phyloP scores from a whole-genome alignment of 2,797 vertebrate species.

The Selene dorsalis region DNA sequence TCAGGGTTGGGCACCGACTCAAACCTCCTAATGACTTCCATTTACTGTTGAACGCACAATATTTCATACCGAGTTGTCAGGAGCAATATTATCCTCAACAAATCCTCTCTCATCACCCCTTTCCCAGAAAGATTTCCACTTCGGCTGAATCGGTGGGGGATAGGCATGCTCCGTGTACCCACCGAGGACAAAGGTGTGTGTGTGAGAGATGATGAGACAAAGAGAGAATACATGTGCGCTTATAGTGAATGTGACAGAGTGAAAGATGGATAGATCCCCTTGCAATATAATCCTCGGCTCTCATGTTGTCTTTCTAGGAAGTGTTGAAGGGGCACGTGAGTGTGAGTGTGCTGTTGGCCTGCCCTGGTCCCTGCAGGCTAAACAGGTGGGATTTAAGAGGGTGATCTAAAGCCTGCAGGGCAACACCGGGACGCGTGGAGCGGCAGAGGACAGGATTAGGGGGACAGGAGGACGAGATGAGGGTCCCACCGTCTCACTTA shows the following conservation, averaged over 20 bases:
- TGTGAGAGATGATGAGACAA: conserved; percentile 21
- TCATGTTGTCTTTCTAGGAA: conserved; percentile 77
- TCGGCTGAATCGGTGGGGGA: conserved; percentile 47
- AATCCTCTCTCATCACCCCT: conserved; percentile 61
- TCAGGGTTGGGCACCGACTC: conserved; percentile 31
- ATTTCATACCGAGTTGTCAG: conserved; percentile 39
- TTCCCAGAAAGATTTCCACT: conserved; percentile 77
- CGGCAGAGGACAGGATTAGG: conserved; percentile 58
- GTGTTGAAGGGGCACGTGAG: conserved; percentile 40
- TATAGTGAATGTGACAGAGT: conserved; percentile 37
- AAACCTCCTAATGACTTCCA: conserved; percentile 55
- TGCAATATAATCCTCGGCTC: conserved; percentile 68
- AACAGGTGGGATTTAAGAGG: conserved; percentile 80
- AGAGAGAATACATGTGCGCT: conserved; percentile 8
- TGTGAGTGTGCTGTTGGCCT: conserved; percentile 54
- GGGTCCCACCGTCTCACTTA: conserved; percentile 46
- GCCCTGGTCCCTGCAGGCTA: conserved; percentile 46
- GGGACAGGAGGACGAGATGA: conserved; percentile 15
- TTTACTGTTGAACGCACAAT: conserved; percentile 22
- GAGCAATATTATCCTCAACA: conserved; percentile 60
- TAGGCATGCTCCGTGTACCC: conserved; percentile 60
- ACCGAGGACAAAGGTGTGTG: conserved; percentile 40
- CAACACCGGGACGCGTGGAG: conserved; percentile 31
- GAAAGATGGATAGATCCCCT: conserved; percentile 31
- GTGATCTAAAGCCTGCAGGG: conserved; percentile 56